phyloP scores from a whole-genome alignment of 2,888 invertebrate genomes.

The Oscheius sp. region DNA sequence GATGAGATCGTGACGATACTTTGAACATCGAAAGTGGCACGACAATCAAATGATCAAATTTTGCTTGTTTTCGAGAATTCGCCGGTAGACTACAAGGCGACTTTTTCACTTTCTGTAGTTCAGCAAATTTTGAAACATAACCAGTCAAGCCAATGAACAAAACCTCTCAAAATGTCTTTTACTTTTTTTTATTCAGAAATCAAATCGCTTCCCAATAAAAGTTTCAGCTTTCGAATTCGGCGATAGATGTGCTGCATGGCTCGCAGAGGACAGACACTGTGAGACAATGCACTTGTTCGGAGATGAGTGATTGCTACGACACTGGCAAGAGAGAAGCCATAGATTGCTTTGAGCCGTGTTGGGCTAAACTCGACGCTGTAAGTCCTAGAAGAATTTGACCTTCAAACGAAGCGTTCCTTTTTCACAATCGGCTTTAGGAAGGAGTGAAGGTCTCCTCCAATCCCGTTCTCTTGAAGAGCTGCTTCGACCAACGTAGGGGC shows the following conservation, averaged over 20 bases:
- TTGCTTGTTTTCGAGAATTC: no score
- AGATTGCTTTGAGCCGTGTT: constrained; percentile 58
- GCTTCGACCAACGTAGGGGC: constrained; percentile 53
- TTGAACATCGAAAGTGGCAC: no score
- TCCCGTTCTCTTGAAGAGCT: constrained; percentile 52
- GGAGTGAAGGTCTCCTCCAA: constrained; percentile 40
- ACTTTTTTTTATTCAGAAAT: neutral
- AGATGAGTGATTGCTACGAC: constrained; percentile 56
- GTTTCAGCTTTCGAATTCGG: constrained; percentile 45
- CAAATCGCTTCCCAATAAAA: neutral
- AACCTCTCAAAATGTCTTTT: neutral
- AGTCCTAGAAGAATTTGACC: no score
- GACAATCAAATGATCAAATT: no score
- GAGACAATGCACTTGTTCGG: constrained; percentile 58
- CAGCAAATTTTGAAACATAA: no score
- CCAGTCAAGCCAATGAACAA: no score
- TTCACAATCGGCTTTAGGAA: constrained; percentile 21
- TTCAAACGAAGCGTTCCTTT: no score
- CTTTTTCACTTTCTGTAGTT: no score
- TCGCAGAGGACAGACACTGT: constrained; percentile 42
- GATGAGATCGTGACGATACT: no score
- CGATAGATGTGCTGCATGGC: constrained; percentile 46
- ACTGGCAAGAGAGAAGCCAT: constrained; percentile 51
- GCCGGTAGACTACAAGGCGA: no score
- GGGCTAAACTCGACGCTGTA: constrained; percentile 38